Conservation (phyloP, 2,113 vertebrate genomes). For the Pholis gunnellus region DNA sequence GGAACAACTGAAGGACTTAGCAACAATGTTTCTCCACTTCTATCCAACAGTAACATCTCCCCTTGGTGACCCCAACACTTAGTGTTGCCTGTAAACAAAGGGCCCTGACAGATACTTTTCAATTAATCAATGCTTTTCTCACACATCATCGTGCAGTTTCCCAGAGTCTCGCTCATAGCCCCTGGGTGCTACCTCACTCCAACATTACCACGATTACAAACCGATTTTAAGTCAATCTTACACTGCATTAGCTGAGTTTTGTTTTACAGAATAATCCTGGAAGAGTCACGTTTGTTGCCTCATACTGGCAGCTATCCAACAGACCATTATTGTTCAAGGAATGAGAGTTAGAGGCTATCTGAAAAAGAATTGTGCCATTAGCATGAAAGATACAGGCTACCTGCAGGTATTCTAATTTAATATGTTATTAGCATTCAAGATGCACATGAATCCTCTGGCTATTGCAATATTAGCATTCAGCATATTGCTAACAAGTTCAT, state of each 20-base stretch:
- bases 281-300: slow-evolving; percentile 2
- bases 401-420: slow-evolving; percentile 24
- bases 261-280: not conserved
- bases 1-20: slow-evolving; percentile 45
- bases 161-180: not conserved
- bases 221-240: slow-evolving; percentile 24
- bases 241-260: not conserved
- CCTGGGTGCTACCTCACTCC: not conserved
- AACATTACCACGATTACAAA: slow-evolving; percentile 32
- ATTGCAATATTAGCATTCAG: slow-evolving; percentile 67
- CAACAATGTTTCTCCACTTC: slow-evolving; percentile 39
- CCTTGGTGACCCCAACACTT: slow-evolving; percentile 58
- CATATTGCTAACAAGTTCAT: slow-evolving; percentile 68
- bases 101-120: slow-evolving; percentile 36
- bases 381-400: slow-evolving; percentile 18
- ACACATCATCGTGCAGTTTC: slow-evolving; percentile 30
- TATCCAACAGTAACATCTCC: slow-evolving; percentile 44
- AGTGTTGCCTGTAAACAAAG: slow-evolving; percentile 64
- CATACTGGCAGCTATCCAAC: slow-evolving; percentile 2
- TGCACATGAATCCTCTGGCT: slow-evolving; percentile 47
- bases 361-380: slow-evolving; percentile 1
- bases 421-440: slow-evolving; percentile 59
- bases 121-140: slow-evolving; percentile 64
- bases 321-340: slow-evolving; percentile 4
- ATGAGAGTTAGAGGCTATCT: slow-evolving; percentile 23